Evolutionary conservation across 2,113 vertebrate genomes (phyloP).

Genomic region (Aphyosemion australe): DNA sequence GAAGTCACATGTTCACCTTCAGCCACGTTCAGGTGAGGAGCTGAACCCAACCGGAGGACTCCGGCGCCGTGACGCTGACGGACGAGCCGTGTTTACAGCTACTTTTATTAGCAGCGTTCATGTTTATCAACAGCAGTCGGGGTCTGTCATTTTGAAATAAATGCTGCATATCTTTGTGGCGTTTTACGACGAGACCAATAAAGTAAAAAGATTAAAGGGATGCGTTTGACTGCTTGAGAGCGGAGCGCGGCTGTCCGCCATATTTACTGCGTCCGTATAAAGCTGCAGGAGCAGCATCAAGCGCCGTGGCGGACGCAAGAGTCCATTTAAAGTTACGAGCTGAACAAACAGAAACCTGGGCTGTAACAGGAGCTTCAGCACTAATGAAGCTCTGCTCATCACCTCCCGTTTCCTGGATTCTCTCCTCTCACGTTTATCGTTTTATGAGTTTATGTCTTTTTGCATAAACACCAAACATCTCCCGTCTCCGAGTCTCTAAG

Average conservation of each 20-base stretch:
- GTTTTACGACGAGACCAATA: slow-evolving; percentile 56
- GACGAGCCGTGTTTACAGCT: slow-evolving; percentile 12
- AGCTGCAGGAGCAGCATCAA: slow-evolving; percentile 52
- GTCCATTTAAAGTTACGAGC: slow-evolving; percentile 64
- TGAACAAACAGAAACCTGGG: slow-evolving; percentile 48
- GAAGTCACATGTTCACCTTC: too few species aligned
- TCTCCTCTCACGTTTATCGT: not conserved
- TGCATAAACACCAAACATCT: not conserved
- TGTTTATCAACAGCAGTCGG: slow-evolving; percentile 50
- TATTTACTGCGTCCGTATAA: slow-evolving; percentile 54
- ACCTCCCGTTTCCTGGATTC: slow-evolving; percentile 4
- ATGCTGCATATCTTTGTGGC: slow-evolving; percentile 38
- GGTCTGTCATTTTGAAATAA: slow-evolving; percentile 43
- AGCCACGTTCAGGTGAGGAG: too few species aligned
- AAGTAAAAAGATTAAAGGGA: slow-evolving; percentile 63
- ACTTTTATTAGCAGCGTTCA: slow-evolving; percentile 34
- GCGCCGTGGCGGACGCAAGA: slow-evolving; percentile 33
- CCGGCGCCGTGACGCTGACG: slow-evolving; percentile 20
- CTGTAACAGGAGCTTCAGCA: too few species aligned
- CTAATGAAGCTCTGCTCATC: slow-evolving; percentile 49
- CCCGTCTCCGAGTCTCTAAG: not conserved
- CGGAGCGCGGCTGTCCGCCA: slow-evolving; percentile 34
- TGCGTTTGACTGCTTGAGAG: slow-evolving; percentile 41
- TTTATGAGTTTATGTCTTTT: not conserved
- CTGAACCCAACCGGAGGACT: not conserved